phyloP scores from a whole-genome alignment of 2,888 invertebrate species.

The Drosophila pseudotakahashii region DNA sequence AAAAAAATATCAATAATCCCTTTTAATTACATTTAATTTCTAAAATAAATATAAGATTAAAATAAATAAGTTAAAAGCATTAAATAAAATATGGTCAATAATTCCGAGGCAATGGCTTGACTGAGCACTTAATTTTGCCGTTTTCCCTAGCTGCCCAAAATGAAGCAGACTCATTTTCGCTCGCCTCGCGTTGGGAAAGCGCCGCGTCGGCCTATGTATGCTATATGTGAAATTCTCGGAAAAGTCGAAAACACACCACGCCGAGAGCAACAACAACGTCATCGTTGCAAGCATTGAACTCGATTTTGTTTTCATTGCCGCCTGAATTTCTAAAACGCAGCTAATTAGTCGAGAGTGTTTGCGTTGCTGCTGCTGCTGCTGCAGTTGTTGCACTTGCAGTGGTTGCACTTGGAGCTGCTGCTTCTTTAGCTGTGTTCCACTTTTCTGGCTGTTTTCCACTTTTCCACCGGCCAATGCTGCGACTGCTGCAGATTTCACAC shows the following conservation, averaged over 20 bases:
- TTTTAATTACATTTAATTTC: too few relatives aligned
- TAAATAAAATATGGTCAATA: neutral
- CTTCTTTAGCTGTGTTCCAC: slow-evolving; percentile 76
- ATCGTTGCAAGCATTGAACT: slow-evolving; percentile 78
- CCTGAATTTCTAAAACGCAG: slow-evolving; percentile 80
- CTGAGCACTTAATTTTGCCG: slow-evolving; percentile 18
- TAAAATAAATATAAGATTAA: too few relatives aligned
- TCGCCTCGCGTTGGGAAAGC: slow-evolving; percentile 62
- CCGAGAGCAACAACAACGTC: slow-evolving; percentile 51
- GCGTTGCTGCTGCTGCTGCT: slow-evolving; percentile 31
- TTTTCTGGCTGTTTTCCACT: slow-evolving; percentile 80
- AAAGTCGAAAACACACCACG: slow-evolving; percentile 60
- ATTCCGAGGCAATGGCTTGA: neutral
- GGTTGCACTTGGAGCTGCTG: slow-evolving; percentile 37
- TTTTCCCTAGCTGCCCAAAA: slow-evolving; percentile 56
- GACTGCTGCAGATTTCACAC: slow-evolving; percentile 70
- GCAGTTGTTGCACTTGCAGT: slow-evolving; percentile 38
- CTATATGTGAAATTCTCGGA: slow-evolving; percentile 66
- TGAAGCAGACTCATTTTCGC: slow-evolving; percentile 64
- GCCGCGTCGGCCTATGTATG: slow-evolving; percentile 50
- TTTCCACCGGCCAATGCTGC: slow-evolving; percentile 66
- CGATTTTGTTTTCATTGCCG: slow-evolving; percentile 81
- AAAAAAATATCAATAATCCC: too few relatives aligned
- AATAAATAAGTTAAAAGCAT: neutral
- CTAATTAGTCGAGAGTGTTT: slow-evolving; percentile 80